phyloP scores from a whole-genome alignment of 1,140 invertebrate species.

The Diabrotica virgifera region DNA sequence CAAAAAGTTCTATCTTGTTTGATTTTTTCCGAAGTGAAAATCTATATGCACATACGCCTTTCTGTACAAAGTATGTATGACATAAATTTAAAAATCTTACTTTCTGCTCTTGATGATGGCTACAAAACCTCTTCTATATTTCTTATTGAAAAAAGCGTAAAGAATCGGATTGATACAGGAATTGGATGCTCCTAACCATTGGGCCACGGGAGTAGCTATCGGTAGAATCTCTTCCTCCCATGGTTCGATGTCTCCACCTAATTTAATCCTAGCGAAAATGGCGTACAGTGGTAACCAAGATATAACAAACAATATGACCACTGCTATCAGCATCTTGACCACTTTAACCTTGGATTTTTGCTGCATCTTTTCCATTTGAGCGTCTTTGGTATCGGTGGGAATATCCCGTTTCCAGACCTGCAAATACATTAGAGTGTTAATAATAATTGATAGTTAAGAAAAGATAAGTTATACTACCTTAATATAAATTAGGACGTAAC shows the following conservation, averaged over 20 bases:
- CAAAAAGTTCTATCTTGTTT: no score
- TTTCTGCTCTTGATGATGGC: slow-evolving; percentile 81
- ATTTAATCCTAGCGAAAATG: slow-evolving; percentile 83
- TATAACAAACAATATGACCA: slow-evolving; percentile 90
- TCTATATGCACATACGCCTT: no score
- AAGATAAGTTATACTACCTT: slow-evolving; percentile 50
- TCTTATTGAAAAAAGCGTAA: slow-evolving; percentile 97
- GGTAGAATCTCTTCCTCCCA: slow-evolving; percentile 78
- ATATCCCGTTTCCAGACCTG: slow-evolving; percentile 79
- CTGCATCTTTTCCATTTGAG: slow-evolving; percentile 86
- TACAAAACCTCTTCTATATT: slow-evolving; percentile 89
- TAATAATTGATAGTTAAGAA: background rate
- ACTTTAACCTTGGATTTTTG: slow-evolving; percentile 93
- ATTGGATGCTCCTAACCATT: slow-evolving; percentile 95
- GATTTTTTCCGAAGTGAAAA: no score
- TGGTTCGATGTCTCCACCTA: slow-evolving; percentile 65
- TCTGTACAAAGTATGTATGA: no score
- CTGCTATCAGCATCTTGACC: slow-evolving; percentile 93
- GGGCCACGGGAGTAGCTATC: slow-evolving; percentile 84
- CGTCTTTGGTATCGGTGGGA: slow-evolving; percentile 86
- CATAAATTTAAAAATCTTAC: background rate
- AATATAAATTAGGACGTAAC: slow-evolving; percentile 91
- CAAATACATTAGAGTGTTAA: background rate
- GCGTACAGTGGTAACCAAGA: slow-evolving; percentile 94
- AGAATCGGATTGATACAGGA: slow-evolving; percentile 96